phyloP scores from a whole-genome alignment of 1,140 invertebrate species.

The Aplysia californica region DNA sequence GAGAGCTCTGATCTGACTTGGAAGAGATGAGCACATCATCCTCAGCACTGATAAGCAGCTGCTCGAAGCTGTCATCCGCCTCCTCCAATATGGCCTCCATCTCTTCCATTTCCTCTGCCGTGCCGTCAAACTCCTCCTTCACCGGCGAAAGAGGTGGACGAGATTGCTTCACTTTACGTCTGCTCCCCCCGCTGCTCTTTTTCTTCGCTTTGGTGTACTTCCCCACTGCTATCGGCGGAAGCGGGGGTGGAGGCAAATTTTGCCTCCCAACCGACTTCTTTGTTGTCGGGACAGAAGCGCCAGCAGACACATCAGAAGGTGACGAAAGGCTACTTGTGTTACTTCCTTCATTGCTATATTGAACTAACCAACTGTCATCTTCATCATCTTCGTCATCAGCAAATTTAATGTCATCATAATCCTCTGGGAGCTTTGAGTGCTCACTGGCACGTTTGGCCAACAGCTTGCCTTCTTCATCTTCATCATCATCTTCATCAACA shows the following conservation, averaged over 20 bases:
- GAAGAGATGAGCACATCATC: constrained; percentile 9
- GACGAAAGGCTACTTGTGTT: too few species aligned
- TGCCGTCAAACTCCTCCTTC: constrained; percentile 20
- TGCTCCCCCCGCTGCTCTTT: background rate
- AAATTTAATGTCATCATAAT: too few species aligned
- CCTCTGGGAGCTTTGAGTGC: too few species aligned
- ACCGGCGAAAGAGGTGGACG: constrained; percentile 25
- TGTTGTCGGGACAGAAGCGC: too few species aligned
- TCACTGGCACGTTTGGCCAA: too few species aligned
- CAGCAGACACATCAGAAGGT: too few species aligned
- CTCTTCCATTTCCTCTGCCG: constrained; percentile 17
- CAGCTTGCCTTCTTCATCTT: too few species aligned
- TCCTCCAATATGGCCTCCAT: constrained; percentile 4
- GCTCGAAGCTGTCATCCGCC: constrained; percentile 22
- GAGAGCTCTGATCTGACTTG: background rate
- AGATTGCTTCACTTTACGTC: background rate
- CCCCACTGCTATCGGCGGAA: too few species aligned
- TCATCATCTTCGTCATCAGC: too few species aligned
- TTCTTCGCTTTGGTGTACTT: background rate
- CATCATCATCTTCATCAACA: too few species aligned
- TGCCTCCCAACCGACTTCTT: background rate
- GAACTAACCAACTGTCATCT: too few species aligned
- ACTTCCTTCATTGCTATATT: too few species aligned
- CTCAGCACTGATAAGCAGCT: constrained; percentile 8
- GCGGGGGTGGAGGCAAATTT: background rate